Conservation (phyloP, 2,113 vertebrate genomes). For the Podarcis muralis region DNA sequence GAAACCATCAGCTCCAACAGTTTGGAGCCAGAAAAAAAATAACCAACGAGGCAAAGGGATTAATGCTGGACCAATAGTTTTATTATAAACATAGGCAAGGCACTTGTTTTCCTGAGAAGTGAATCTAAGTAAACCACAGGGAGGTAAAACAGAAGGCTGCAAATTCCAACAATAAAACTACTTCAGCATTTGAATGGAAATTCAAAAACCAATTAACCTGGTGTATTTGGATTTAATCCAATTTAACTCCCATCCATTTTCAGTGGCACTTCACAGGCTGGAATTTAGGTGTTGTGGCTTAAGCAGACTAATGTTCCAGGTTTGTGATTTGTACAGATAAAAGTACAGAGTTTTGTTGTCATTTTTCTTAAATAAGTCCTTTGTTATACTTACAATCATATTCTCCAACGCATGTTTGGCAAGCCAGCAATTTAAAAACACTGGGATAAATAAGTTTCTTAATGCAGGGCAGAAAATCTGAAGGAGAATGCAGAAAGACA, state of each 20-base stretch:
- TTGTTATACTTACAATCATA: slow-evolving; percentile 84
- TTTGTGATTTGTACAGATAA: not conserved
- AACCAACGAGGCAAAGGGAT: not conserved
- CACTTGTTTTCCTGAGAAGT: not conserved
- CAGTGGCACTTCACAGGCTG: not conserved
- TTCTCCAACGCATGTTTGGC: slow-evolving; percentile 87
- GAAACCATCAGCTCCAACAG: not conserved
- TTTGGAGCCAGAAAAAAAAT: not conserved
- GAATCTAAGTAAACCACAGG: not conserved
- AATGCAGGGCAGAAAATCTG: slow-evolving; percentile 85
- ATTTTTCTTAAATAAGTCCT: not conserved
- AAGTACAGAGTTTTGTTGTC: not conserved
- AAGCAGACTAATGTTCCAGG: too few species aligned
- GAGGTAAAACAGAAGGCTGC: not conserved
- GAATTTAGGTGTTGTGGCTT: not conserved
- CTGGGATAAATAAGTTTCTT: slow-evolving; percentile 85
- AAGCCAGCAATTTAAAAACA: slow-evolving; percentile 89
- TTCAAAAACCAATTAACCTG: slow-evolving; percentile 9
- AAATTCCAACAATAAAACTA: not conserved
- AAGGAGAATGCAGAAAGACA: slow-evolving; percentile 52
- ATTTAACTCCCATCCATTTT: not conserved
- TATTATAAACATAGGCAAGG: not conserved
- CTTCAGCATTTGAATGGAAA: not conserved
- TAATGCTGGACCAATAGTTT: slow-evolving; percentile 1
- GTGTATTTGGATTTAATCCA: not conserved